Evolutionary conservation across 2,113 vertebrate species (phyloP), one percentile per base, ranked within the genome.

Genomic region (Hymenochirus boettgeri): DNA sequence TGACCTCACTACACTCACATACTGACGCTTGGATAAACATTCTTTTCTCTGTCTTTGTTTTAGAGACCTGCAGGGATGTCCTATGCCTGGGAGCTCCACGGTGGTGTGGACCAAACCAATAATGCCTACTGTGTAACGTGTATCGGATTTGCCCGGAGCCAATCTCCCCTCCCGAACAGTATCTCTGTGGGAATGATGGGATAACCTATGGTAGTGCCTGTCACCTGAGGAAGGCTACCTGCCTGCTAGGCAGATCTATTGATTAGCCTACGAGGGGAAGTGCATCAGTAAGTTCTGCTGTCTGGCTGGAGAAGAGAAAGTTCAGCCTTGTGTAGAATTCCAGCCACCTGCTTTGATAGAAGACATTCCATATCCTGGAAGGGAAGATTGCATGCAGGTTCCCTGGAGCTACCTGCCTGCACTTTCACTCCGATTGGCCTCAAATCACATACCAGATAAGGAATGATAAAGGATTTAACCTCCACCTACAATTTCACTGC

Each of bases 81-180:
- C 72, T 91, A 71, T 99, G 96, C 74, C 93, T 1, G 95, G 96
- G 62, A 97, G 89, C 75, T 96, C 93, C 71, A 96, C 93, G 0
- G 96, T 66, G 96, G 98, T 22, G 95, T 99, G 74, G 96, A 99
- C 80, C 96, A 99, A 85, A 95, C 92, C 27, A 99, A 97, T 72
- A 99, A 96, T 1, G 96, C 96, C 39, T 96, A 99, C 78, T 99
- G 96, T 9, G 96, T 99, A 80, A 96, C 91, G 2, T 99, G 96
- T 77, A 97, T 82, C 89, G 89, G 73, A 91, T 97, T 83, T 99
- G 96, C 78, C 94, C 96, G 0, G 96, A 98, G 72, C 92, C 91
- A 63, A 87, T 89, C 35, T 94, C 89, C n/a, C 86, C 91, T 0
- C n/a, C n/a, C n/a, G 94, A 98, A 29, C 96, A 98, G 74, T 95